Evolutionary conservation across 2,888 invertebrate genomes (phyloP), one percentile per base, ranked within the genome.

Genomic region (Cantharis lateralis): DNA sequence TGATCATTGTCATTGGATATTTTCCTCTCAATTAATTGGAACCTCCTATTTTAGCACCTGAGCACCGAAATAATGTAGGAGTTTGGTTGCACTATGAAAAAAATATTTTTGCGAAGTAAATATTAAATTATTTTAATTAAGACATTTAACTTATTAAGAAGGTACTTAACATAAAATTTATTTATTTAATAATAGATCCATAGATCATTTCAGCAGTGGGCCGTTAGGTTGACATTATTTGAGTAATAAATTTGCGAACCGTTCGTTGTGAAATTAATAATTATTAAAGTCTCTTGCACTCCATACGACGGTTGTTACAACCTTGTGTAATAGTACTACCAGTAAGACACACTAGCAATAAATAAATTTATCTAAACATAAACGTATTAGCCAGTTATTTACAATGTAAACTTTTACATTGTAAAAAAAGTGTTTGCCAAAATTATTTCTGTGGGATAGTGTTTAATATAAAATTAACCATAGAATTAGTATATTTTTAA

Each of bases 221-320:
- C 48, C 64, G 68, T 72, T 72, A 72, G 66, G 72, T 72, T 68
- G 72, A 72, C 72, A 24, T 68, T 72, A 48, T 72, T 72, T 72
- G 72, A 62, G 68, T 68, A 72, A 68, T 72, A 72, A 72, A 72
- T 72, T 72, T 68, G 48, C 72, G 26, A 72, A 68, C 61, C 61
- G 62, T 68, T 68, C 66, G 48, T 72, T 72, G 68, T 48, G 68
- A 16, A 72, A 72, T 18, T 61, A 68, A 61, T 72, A 61, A 24
- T 18, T 24, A 24, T 66, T 66, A 32, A 48, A 48, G 28, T 16
- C 69, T 32, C 64, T 66, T 66, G 64, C 20, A 66, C 64, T 24
- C 64, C n/a, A n/a, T 9, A 66, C 64, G 24, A 48, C 48, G 48
- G 48, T 48, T 66, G 18, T 66, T 66, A 66, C 64, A 66, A 20